Percentiles rank a stretch among this genome's conserved stretches.
These are phyloP conservation scores for Propithecus perrieri DNA, from an alignment of 2,797 vertebrate genomes.

Conservation along the genomic window DNA sequence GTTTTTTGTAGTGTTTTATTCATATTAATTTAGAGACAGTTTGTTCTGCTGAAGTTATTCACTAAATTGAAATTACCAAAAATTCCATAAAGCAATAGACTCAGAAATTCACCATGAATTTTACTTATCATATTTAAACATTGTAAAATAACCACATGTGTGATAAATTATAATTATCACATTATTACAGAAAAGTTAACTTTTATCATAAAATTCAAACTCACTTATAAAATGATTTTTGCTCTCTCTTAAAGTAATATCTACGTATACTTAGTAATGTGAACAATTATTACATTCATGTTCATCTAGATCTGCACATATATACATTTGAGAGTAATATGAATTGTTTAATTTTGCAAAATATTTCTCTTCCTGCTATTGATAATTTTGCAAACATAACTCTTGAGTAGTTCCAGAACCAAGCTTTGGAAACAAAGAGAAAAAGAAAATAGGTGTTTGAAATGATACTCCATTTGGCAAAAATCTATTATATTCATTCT, in stretches of 20 bases:
- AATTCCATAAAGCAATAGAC: not conserved
- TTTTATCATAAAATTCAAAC: not conserved
- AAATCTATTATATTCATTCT: not conserved
- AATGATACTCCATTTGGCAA: not conserved
- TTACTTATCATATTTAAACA: not conserved
- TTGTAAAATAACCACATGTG: not conserved
- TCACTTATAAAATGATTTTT: not conserved
- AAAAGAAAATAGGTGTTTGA: not conserved
- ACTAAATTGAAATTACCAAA: not conserved
- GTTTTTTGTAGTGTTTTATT: not conserved
- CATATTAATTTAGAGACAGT: not conserved
- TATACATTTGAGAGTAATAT: not conserved
- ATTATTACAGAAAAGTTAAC: not conserved
- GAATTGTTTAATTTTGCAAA: not conserved
- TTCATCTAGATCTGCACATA: not conserved
- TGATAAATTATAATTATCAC: not conserved
- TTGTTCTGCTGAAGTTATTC: not conserved
- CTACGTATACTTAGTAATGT: not conserved
- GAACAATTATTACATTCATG: not conserved
- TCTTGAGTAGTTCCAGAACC: not conserved
- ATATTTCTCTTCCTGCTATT: not conserved
- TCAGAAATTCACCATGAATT: constrained; percentile 15
- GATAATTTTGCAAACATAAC: not conserved
- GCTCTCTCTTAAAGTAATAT: not conserved
- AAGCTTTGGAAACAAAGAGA: not conserved